A percentile compares a stretch with the other conserved stretches of the same genome.
phyloP scores from a whole-genome alignment of 2,797 vertebrate genomes.

The Phalanger gymnotis region DNA sequence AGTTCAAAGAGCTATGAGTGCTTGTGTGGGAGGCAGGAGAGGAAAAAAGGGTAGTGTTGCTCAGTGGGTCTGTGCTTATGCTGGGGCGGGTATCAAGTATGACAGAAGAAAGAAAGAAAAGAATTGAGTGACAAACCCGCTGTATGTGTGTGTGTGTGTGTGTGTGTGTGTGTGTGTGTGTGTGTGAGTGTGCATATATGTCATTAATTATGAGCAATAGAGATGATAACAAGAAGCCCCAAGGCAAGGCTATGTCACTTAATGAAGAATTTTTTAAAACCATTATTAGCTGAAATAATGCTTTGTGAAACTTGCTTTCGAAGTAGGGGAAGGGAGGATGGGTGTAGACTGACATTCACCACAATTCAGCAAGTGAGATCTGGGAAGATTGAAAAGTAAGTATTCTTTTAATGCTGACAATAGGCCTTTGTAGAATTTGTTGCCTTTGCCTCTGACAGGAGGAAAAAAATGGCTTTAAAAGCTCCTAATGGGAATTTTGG shows the following conservation, averaged over 20 bases:
- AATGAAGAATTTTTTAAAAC: conserved; percentile 29
- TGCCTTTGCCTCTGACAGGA: neutral
- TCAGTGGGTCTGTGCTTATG: conserved; percentile 21
- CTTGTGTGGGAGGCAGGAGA: neutral
- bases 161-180: neutral
- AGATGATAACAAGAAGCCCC: conserved; percentile 50
- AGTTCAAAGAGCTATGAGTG: neutral
- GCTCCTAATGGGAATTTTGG: neutral
- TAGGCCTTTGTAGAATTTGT: neutral
- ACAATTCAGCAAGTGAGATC: neutral
- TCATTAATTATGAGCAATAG: conserved; percentile 59
- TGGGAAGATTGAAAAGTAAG: neutral
- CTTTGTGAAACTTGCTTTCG: conserved; percentile 48
- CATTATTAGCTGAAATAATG: conserved; percentile 50
- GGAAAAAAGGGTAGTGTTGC: neutral
- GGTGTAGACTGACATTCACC: neutral
- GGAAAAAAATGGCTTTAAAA: neutral
- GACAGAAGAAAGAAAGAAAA: conserved; percentile 44
- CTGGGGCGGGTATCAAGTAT: neutral
- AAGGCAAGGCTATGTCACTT: conserved; percentile 35
- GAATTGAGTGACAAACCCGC: conserved; percentile 53
- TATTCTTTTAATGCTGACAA: neutral
- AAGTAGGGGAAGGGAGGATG: conserved; percentile 42
- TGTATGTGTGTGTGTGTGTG: neutral
- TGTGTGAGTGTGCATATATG: conserved; percentile 6